These are phyloP conservation scores for Notolabrus celidotus DNA, from an alignment of 2,797 vertebrate genomes.

Conservation along the genomic window DNA sequence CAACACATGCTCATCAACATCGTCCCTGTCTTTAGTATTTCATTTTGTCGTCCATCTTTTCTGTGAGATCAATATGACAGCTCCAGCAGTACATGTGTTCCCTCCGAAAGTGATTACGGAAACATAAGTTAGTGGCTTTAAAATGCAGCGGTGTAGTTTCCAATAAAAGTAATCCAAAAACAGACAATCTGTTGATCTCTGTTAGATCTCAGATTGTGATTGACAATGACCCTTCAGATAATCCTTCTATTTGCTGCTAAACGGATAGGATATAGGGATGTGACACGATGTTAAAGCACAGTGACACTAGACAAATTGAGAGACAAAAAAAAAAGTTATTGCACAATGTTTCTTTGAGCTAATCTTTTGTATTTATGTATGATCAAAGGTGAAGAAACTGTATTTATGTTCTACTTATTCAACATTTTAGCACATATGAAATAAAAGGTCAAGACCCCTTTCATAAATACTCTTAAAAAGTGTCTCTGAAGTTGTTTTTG, in stretches of 20 bases:
- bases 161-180: slow-evolving; percentile 17
- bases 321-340: too few relatives aligned
- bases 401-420: not conserved
- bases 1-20: not conserved
- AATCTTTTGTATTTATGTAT: slow-evolving; percentile 10
- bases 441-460: slow-evolving; percentile 24
- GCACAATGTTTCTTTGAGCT: not conserved
- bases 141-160: slow-evolving; percentile 20
- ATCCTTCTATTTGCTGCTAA: not conserved
- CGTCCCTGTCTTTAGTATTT: not conserved
- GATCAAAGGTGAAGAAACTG: slow-evolving; percentile 18
- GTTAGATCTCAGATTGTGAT: not conserved
- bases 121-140: slow-evolving; percentile 27
- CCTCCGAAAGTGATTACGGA: slow-evolving; percentile 34
- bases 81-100: slow-evolving; percentile 39
- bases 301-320: not conserved
- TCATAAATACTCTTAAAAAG: slow-evolving; percentile 35
- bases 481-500: slow-evolving; percentile 48
- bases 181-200: slow-evolving; percentile 26
- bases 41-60: not conserved
- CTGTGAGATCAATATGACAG: not conserved
- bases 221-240: not conserved
- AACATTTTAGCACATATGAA: not conserved
- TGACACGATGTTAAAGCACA: not conserved
- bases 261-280: not conserved